These are phyloP conservation scores for Acrocephalus scirpaceus DNA, from an alignment of 2,797 vertebrate species.

Conservation along the genomic window DNA sequence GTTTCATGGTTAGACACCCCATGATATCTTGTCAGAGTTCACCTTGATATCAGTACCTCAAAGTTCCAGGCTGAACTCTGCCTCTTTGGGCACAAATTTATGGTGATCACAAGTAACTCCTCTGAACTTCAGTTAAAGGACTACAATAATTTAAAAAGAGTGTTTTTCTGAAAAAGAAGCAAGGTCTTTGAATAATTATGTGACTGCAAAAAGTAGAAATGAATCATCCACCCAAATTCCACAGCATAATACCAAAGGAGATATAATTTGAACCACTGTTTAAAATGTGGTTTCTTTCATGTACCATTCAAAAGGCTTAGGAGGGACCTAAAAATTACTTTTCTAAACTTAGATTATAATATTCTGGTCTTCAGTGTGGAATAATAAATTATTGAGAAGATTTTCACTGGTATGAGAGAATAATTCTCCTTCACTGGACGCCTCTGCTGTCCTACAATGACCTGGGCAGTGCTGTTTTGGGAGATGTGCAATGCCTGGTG, in stretches of 20 bases:
- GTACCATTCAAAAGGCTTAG: background rate
- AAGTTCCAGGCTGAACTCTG: background rate
- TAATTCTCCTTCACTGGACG: background rate
- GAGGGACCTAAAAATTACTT: background rate
- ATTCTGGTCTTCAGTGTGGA: background rate
- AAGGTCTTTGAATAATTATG: background rate
- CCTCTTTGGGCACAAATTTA: background rate
- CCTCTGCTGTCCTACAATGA: background rate
- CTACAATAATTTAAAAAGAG: background rate
- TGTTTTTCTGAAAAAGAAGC: background rate
- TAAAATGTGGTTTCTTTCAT: background rate
- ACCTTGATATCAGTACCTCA: background rate
- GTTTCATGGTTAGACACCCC: background rate
- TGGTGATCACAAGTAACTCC: background rate
- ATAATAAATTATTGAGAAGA: background rate
- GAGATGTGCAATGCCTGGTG: background rate
- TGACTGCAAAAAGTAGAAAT: background rate
- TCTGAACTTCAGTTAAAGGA: background rate
- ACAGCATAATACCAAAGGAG: background rate
- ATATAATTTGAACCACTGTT: background rate
- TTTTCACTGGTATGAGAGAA: background rate
- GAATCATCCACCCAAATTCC: background rate
- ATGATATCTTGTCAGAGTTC: background rate
- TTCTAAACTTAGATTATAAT: background rate
- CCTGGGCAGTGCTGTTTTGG: rapidly evolving